Evolutionary conservation across 1,140 invertebrate genomes (phyloP).

Genomic region (Batillaria attramentaria): DNA sequence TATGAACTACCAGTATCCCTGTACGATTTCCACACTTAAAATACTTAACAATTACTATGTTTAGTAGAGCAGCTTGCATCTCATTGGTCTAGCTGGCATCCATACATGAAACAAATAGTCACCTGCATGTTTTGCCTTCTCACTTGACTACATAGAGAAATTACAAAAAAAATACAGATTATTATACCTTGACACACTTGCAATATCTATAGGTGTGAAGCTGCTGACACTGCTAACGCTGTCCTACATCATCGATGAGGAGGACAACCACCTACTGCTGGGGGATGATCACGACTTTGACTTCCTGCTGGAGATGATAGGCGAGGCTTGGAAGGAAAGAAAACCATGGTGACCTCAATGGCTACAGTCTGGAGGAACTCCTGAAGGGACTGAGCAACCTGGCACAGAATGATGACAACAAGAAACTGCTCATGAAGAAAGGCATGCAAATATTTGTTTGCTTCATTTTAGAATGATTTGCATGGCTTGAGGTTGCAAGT

Average conservation of each 20-base stretch:
- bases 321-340: conserved; percentile 30
- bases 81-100: no score
- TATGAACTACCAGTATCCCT: no score
- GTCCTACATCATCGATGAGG: conserved; percentile 51
- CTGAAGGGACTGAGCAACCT: conserved; percentile 43
- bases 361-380: conserved; percentile 40
- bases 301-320: conserved; percentile 40
- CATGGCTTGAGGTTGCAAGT: neutral
- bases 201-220: conserved; percentile 42
- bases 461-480: conserved; percentile 25
- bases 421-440: conserved; percentile 44
- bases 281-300: conserved; percentile 41
- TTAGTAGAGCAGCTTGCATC: no score
- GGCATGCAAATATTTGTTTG: conserved; percentile 9
- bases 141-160: no score
- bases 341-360: conserved; percentile 21
- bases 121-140: no score
- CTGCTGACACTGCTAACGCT: conserved; percentile 42
- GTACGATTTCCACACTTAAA: no score
- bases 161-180: no score
- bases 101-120: no score
- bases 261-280: conserved; percentile 41
- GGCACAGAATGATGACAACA: conserved; percentile 48
- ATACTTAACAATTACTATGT: no score
- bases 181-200: no score